Percentiles rank a stretch among this genome's conserved stretches.
Evolutionary conservation across 2,113 vertebrate genomes (phyloP).

Genomic region (Leptocoma aspasia): DNA sequence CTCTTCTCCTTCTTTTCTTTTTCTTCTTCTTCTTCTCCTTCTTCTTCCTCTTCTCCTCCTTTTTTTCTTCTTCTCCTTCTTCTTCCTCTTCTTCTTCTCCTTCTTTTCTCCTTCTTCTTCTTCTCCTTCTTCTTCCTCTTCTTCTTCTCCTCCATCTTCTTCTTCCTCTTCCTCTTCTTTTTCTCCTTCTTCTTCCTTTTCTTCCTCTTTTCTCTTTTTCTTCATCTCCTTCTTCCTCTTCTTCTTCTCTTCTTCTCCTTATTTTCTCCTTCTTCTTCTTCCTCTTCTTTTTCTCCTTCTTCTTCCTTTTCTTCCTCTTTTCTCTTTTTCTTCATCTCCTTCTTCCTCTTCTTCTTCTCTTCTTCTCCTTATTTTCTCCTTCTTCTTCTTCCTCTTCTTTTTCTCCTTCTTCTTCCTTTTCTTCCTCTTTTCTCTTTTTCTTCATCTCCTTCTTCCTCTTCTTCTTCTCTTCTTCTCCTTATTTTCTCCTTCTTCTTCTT

Average conservation of each 20-base stretch:
- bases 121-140: too few species aligned
- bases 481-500: neutral
- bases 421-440: neutral
- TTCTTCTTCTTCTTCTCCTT: neutral
- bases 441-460: neutral
- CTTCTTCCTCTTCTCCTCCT: neutral
- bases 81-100: neutral
- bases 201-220: too few species aligned
- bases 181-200: too few species aligned
- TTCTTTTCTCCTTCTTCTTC: too few species aligned
- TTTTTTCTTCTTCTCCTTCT: neutral
- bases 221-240: neutral
- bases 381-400: neutral
- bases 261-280: too few species aligned
- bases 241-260: neutral
- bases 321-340: too few species aligned
- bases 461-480: neutral
- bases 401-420: neutral
- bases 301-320: too few species aligned
- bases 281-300: too few species aligned
- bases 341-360: too few species aligned
- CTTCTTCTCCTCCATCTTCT: neutral
- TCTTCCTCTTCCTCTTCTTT: rapidly evolving
- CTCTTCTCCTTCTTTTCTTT: neutral
- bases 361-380: neutral